These are phyloP conservation scores for Egretta garzetta DNA, from an alignment of 2,113 vertebrate species.

Conservation along the genomic window DNA sequence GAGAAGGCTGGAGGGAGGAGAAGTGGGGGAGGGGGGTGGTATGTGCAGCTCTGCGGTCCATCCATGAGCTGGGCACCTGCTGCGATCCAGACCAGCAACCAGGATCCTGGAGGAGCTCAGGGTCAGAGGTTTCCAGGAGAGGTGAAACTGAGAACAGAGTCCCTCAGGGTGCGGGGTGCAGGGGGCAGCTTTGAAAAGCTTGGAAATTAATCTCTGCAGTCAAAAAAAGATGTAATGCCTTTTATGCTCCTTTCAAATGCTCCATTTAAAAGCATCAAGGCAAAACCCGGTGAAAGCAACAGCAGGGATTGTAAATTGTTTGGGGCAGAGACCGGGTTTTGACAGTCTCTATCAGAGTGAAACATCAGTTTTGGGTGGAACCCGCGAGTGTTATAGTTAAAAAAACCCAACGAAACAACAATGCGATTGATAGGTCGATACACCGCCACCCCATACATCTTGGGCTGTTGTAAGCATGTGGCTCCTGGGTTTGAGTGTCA, in stretches of 20 bases:
- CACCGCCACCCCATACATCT: not conserved
- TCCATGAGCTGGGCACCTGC: not conserved
- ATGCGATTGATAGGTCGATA: not conserved
- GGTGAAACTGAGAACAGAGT: not conserved
- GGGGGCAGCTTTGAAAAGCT: not conserved
- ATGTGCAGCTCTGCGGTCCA: rapidly evolving
- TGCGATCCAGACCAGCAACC: not conserved
- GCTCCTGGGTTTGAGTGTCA: not conserved
- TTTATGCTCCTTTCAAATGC: not conserved
- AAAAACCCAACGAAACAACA: not conserved
- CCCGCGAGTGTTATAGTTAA: rapidly evolving
- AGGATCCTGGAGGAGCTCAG: not conserved
- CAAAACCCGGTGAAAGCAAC: not conserved
- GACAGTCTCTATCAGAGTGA: not conserved
- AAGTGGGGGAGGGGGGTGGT: rapidly evolving
- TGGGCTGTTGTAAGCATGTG: not conserved
- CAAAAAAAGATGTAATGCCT: not conserved
- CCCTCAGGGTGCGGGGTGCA: not conserved
- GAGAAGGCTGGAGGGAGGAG: not conserved
- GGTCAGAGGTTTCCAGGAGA: not conserved
- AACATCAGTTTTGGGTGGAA: not conserved
- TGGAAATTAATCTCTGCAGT: not conserved
- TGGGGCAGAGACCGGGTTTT: not conserved
- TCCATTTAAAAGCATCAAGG: not conserved
- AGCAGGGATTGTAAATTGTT: not conserved